Conservation (phyloP, 2,113 vertebrate species). For the Bufo bufo region DNA sequence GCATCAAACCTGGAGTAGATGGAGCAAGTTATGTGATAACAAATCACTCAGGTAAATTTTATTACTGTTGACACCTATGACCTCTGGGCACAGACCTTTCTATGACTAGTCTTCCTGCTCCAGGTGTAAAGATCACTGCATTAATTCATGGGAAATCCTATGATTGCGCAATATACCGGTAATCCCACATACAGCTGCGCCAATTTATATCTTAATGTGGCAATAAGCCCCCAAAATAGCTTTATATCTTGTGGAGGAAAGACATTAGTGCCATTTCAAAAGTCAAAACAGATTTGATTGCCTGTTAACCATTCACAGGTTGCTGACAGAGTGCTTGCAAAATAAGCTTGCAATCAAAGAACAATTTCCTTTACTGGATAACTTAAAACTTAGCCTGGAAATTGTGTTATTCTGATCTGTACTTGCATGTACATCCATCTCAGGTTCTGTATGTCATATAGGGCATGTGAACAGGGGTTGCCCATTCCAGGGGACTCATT, state of each 20-base stretch:
- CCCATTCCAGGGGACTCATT: too few species aligned
- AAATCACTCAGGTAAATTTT: slow-evolving; percentile 32
- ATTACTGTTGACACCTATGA: background rate
- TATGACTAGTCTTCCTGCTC: background rate
- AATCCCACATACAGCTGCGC: background rate
- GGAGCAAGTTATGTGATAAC: background rate
- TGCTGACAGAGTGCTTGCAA: background rate
- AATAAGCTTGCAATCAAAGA: too few species aligned
- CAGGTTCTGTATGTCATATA: too few species aligned
- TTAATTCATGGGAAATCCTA: background rate
- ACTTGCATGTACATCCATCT: too few species aligned
- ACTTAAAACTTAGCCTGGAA: too few species aligned
- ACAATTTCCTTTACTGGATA: too few species aligned
- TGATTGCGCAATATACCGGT: background rate
- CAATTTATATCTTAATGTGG: background rate
- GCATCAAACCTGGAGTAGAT: background rate
- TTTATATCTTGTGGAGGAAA: background rate
- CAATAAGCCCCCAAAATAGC: background rate
- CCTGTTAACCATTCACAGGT: background rate
- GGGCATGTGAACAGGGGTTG: too few species aligned
- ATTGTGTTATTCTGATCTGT: too few species aligned
- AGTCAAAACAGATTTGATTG: background rate
- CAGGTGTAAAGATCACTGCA: slow-evolving; percentile 3
- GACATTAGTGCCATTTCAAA: background rate
- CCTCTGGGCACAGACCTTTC: slow-evolving; percentile 28